Evolutionary conservation across 2,113 vertebrate genomes (phyloP).

Genomic region (Leucopternis melanops): DNA sequence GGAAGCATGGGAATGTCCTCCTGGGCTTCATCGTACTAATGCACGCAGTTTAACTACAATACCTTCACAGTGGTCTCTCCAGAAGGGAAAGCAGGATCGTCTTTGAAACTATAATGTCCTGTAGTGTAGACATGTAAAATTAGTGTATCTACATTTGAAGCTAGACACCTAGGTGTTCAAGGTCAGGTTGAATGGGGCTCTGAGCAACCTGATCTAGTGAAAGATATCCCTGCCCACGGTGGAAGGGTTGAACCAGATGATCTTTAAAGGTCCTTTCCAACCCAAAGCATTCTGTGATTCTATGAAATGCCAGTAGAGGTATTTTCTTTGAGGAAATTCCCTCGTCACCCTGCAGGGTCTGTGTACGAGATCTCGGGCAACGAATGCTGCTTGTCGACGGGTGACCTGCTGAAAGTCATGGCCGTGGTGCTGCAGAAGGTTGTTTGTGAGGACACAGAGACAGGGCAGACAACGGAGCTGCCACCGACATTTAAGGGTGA

Average conservation of each 20-base stretch:
- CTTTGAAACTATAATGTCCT: not conserved
- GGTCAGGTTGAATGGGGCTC: not conserved
- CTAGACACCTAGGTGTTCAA: not conserved
- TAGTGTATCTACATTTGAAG: not conserved
- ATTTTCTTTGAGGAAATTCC: not conserved
- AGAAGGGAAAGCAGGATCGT: not conserved
- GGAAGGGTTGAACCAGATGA: not conserved
- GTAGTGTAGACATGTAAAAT: not conserved
- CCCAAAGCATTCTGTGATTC: not conserved
- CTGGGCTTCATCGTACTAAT: not conserved
- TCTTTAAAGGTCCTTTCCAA: not conserved
- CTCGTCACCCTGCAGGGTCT: slow-evolving; percentile 70
- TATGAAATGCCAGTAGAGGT: not conserved
- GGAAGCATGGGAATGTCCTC: not conserved
- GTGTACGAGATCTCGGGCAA: slow-evolving; percentile 85
- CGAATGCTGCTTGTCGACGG: slow-evolving; percentile 87
- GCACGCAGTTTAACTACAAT: not conserved
- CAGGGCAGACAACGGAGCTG: slow-evolving; percentile 70
- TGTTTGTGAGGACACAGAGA: slow-evolving; percentile 66
- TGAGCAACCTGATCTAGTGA: not conserved
- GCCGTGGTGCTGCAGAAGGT: slow-evolving; percentile 69
- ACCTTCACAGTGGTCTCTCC: not conserved
- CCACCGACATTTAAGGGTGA: slow-evolving; percentile 74
- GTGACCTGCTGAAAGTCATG: slow-evolving; percentile 84
- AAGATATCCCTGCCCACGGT: not conserved